Evolutionary conservation across 2,888 invertebrate genomes (phyloP).

Genomic region (Lepidocyrtoides sp.): DNA sequence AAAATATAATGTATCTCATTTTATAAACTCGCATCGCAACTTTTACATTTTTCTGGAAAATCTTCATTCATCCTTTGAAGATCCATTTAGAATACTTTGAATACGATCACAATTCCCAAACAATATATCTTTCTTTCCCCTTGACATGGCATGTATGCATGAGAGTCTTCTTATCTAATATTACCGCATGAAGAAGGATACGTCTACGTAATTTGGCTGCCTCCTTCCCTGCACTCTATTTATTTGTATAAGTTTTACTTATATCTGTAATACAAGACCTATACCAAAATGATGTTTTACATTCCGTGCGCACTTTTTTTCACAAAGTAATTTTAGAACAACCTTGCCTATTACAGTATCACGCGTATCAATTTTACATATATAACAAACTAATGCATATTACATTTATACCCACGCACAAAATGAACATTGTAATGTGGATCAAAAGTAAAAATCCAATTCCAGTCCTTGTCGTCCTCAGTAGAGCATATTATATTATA

Average conservation of each 20-base stretch:
- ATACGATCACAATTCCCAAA: background rate
- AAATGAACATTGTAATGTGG: background rate
- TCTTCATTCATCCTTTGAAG: background rate
- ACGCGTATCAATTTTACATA: background rate
- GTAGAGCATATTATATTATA: conserved; percentile 28
- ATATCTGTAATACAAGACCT: background rate
- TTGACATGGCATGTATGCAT: conserved; percentile 29
- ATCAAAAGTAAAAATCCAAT: conserved; percentile 65
- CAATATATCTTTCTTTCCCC: conserved; percentile 57
- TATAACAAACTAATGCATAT: background rate
- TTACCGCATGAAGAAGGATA: conserved; percentile 23
- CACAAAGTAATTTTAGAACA: conserved; percentile 46
- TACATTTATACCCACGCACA: conserved; percentile 11
- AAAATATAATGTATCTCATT: too few relatives aligned
- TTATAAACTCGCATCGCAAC: background rate
- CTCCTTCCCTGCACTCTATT: background rate
- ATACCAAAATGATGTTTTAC: conserved; percentile 29
- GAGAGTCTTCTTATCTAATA: conserved; percentile 44
- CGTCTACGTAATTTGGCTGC: background rate
- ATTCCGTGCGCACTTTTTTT: background rate
- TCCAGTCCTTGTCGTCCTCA: conserved; percentile 10
- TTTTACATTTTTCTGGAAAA: conserved; percentile 24
- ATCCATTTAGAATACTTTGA: background rate
- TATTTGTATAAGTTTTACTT: background rate
- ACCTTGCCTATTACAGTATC: background rate